Base-by-base conservation (phyloP, 2,888 invertebrate species). In the Brachylomia viminalis region DNA sequence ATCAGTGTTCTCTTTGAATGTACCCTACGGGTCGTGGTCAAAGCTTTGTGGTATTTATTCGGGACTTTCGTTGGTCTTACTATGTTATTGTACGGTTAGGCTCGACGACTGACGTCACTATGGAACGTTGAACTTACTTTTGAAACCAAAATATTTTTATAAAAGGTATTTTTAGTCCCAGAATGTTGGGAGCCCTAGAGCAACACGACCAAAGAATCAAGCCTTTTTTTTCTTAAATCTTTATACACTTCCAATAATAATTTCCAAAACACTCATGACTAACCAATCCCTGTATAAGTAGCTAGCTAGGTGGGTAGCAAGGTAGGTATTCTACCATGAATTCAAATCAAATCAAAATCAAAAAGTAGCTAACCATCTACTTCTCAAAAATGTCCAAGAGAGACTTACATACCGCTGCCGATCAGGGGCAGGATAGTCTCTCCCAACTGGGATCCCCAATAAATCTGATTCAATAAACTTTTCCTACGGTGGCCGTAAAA, bases 391-490 rank as follows among this genome's bases (percentile, higher is more conserved):
- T 38, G 6, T 61, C 59, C 30, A 45, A 68, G 45, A 59, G 33
- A 72, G 65, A 83, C 76, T 82, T 79, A 86, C 83, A 88, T 70
- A 86, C 88, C 84, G 82, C 86, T 84, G 33, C 72, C 77, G 77
- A 75, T 83, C 84, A 80, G 82, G 80, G 79, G 72, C 71, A 72
- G 83, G 86, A 89, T 90, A 87, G 88, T 88, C 88, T 82, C 68
- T 84, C 78, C 80, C 79, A 85, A 75, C 72, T 69, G 66, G 27
- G 27, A 77, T 83, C 87, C 88, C 82, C 86, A 86, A 90, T 90
- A 90, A 90, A 90, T 89, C 88, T 82, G 87, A 87, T 88, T 88
- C 90, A 90, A 90, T 90, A 88, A 90, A 86, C 86, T 87, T 88
- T 86, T 59, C 79, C 83, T 62, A 86, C 80, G 85, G 85, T 67